Evolutionary conservation across 2,888 invertebrate genomes (phyloP), one percentile per base, ranked within the genome.

Genomic region (Patella ulyssiponensis): DNA sequence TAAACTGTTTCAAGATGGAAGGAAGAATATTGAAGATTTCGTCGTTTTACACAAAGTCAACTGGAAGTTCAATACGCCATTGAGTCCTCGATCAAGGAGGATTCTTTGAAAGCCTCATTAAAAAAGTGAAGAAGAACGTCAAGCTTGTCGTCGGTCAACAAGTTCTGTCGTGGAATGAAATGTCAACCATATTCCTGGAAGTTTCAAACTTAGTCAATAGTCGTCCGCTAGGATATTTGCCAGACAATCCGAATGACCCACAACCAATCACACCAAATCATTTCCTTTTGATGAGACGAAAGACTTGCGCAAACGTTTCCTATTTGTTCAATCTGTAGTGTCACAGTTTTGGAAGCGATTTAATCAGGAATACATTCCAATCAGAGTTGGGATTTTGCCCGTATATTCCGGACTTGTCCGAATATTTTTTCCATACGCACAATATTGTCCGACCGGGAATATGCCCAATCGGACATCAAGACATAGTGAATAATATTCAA

Each of bases 251-350:
- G 52, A 54, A 74, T 54, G 77, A 77, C 3, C 56, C 27, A 27
- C 72, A 77, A 33, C 75, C 73, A 15, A 17, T 78, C 9, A 78
- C 77, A 20, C 78, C 78, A 17, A 78, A 78, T 52, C 78, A 78
- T 73, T 78, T 78, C 71, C 77, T 4, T 75, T 75, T 54, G 69
- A 70, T 12, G 70, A 75, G 15, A 77, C 74, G n/a, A 53, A 44
- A n/a, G 51, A 77, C 54, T 58, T 71, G 0, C 64, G 72, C 9
- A 71, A 78, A 58, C 54, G 78, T n/a, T 74, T 58, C 4, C 54
- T 69, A n/a, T 74, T 77, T 56, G 71, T 77, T 4, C 79, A 79
- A 53, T 44, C 56, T 11, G 20, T 79, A 7, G 73, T 78, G 15
- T 51, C 17, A 20, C 75, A 76, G 51, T 76, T 78, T 72, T 76